A percentile compares a stretch with the other conserved stretches of the same genome.
phyloP scores from a whole-genome alignment of 1,140 invertebrate genomes.

The Bombus vancouverensis region DNA sequence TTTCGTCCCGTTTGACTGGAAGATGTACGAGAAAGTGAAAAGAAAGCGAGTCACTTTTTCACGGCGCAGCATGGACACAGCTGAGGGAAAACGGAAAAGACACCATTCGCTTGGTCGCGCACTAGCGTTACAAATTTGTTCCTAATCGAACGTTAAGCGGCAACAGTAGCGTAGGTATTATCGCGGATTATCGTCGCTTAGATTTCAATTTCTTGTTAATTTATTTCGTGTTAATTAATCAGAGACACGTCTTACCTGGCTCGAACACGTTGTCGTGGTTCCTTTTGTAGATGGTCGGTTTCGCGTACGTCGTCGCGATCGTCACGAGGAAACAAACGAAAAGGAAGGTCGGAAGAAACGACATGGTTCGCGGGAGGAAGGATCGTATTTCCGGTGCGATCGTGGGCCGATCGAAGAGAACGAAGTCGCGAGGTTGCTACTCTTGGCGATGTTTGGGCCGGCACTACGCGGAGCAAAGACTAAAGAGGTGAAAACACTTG shows the following conservation, averaged over 20 bases:
- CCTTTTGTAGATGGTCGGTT: constrained; percentile 77
- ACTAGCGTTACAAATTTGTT: too few species aligned
- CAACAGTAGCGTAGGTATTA: too few species aligned
- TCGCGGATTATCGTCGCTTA: too few species aligned
- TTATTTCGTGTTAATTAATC: too few species aligned
- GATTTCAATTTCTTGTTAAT: too few species aligned
- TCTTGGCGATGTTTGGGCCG: constrained; percentile 48
- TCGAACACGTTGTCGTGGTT: constrained; percentile 78
- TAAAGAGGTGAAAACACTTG: constrained; percentile 68
- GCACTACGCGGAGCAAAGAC: constrained; percentile 53
- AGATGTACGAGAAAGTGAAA: too few species aligned
- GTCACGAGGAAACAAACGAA: constrained; percentile 60
- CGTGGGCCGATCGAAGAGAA: neutral
- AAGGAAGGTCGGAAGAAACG: neutral
- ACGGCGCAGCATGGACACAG: too few species aligned
- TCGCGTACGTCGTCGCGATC: constrained; percentile 57
- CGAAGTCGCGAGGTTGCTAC: constrained; percentile 21
- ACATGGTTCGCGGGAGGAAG: neutral
- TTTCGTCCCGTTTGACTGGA: too few species aligned
- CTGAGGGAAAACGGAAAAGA: too few species aligned
- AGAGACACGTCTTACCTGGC: constrained; percentile 66
- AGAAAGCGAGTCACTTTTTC: too few species aligned
- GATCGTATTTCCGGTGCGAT: neutral
- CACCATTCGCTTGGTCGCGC: too few species aligned
- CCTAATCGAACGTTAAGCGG: too few species aligned